These are phyloP conservation scores for Caranx melampygus DNA, from an alignment of 2,113 vertebrate genomes.

Conservation along the genomic window DNA sequence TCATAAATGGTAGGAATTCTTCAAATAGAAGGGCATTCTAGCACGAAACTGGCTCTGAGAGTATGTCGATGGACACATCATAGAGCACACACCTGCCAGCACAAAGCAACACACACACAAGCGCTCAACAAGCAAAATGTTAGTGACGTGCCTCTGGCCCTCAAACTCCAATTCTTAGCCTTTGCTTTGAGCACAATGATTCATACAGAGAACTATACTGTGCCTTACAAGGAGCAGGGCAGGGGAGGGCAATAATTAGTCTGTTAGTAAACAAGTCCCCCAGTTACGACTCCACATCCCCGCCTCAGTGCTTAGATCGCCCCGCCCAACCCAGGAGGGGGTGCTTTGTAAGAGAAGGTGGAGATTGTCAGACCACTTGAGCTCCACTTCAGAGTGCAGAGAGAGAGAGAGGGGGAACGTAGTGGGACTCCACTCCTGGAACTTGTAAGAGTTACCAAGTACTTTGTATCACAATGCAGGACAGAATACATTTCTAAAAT, in stretches of 20 bases:
- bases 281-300: conserved; percentile 58
- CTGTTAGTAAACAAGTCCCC: conserved; percentile 78
- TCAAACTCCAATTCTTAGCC: conserved; percentile 48
- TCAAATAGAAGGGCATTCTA: conserved; percentile 41
- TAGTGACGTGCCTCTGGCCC: conserved; percentile 38
- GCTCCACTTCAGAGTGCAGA: conserved; percentile 72
- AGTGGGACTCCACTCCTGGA: conserved; percentile 25
- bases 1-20: conserved; percentile 48
- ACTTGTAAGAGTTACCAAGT: conserved; percentile 33
- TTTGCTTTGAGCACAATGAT: conserved; percentile 53
- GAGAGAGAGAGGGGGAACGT: conserved; percentile 41
- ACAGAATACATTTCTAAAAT: conserved; percentile 9
- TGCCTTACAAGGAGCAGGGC: conserved; percentile 61
- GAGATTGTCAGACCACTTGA: conserved; percentile 78
- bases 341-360: conserved; percentile 77
- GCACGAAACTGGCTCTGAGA: conserved; percentile 35
- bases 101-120: conserved; percentile 11
- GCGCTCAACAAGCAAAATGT: conserved; percentile 16
- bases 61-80: conserved; percentile 17
- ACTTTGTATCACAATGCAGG: conserved; percentile 32
- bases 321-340: conserved; percentile 75
- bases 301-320: conserved; percentile 64
- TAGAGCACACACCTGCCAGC: conserved; percentile 49
- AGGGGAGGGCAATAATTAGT: conserved; percentile 75
- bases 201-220: conserved; percentile 54